Conservation (phyloP, 1,140 invertebrate species). For the Stegodyphus mimosarum region DNA sequence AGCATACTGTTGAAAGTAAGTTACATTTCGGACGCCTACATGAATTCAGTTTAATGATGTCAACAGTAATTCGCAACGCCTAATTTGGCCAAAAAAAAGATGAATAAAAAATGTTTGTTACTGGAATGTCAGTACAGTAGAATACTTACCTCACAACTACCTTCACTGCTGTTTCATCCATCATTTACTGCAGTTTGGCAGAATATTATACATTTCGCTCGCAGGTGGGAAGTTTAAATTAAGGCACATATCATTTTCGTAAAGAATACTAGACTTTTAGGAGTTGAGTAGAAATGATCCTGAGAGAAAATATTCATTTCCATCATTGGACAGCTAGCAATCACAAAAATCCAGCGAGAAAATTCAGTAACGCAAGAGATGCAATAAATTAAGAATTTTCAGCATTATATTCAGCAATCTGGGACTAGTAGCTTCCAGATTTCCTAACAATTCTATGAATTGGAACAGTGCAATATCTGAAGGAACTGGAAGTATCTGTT, state of each 20-base stretch:
- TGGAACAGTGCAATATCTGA: too few relatives aligned
- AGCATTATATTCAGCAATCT: too few relatives aligned
- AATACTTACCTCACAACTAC: conserved; percentile 56
- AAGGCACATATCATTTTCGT: conserved; percentile 54
- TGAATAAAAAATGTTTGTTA: too few relatives aligned
- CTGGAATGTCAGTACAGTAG: too few relatives aligned
- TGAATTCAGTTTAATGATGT: conserved; percentile 15
- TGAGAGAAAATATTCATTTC: not conserved
- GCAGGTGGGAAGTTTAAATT: conserved; percentile 56
- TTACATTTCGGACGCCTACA: conserved; percentile 19
- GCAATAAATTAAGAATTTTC: too few relatives aligned
- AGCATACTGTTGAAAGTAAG: not conserved
- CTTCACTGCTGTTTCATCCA: conserved; percentile 51
- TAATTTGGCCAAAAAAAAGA: too few relatives aligned
- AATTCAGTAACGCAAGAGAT: too few relatives aligned
- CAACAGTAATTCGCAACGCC: not conserved
- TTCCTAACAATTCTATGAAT: too few relatives aligned
- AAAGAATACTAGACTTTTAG: conserved; percentile 7
- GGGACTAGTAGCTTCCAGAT: too few relatives aligned
- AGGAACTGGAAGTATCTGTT: too few relatives aligned
- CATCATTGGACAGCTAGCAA: too few relatives aligned
- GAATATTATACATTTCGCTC: conserved; percentile 24
- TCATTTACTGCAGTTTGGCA: conserved; percentile 30
- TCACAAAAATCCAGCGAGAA: too few relatives aligned
- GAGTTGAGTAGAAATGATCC: conserved; percentile 1